These are phyloP conservation scores for Spicauda simplicius DNA, from an alignment of 2,888 invertebrate genomes.

Conservation along the genomic window DNA sequence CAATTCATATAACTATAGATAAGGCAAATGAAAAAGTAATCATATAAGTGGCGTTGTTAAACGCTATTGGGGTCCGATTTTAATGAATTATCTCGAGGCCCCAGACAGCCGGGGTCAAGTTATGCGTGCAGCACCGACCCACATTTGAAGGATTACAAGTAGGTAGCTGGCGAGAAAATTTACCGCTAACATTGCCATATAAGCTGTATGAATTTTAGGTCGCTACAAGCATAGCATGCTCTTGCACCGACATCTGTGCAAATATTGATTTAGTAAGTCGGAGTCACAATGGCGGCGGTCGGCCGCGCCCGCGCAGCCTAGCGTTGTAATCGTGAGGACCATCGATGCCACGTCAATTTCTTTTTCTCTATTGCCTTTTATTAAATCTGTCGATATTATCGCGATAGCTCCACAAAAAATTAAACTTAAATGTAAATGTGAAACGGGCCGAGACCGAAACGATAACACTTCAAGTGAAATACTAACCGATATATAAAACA, in stretches of 20 bases:
- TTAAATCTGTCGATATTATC: constrained; percentile 31
- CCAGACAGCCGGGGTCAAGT: constrained; percentile 71
- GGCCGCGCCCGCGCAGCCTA: constrained; percentile 56
- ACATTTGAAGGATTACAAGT: constrained; percentile 84
- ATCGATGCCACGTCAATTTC: constrained; percentile 48
- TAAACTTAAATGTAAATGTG: constrained; percentile 7
- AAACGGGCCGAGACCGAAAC: constrained; percentile 12
- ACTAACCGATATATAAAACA: background rate
- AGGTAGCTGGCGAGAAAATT: constrained; percentile 83
- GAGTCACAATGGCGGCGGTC: constrained; percentile 69
- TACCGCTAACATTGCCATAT: constrained; percentile 84
- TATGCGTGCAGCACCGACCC: constrained; percentile 81
- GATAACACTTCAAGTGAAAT: background rate
- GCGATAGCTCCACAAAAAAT: constrained; percentile 21
- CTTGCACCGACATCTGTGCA: constrained; percentile 83
- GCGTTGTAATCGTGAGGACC: constrained; percentile 51
- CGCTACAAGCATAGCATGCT: constrained; percentile 81
- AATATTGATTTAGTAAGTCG: constrained; percentile 85
- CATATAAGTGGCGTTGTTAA: constrained; percentile 20
- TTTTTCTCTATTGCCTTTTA: constrained; percentile 37
- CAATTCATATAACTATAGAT: too few relatives aligned
- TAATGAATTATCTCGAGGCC: constrained; percentile 73
- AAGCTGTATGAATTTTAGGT: constrained; percentile 85
- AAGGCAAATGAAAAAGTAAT: constrained; percentile 17
- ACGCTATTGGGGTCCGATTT: constrained; percentile 60